Base-by-base conservation (phyloP, 2,797 vertebrate genomes). In the Esox lucius region DNA sequence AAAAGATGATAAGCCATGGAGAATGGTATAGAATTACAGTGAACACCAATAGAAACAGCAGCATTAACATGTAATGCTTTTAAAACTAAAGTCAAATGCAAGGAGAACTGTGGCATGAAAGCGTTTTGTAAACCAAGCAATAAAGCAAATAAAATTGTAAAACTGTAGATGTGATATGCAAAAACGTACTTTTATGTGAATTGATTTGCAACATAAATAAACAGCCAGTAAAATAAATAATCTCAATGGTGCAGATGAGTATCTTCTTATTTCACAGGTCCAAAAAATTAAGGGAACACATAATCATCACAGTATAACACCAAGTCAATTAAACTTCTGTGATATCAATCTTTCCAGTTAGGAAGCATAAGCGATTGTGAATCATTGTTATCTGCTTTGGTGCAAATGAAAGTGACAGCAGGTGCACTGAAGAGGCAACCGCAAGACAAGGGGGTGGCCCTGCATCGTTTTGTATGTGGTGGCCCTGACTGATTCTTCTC, bases 1-100 rank as follows among this genome's bases (percentile, higher is more conserved):
- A 87, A 79, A 85, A 84, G 86, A 91, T 89, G 88, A 89, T 85
- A 87, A 85, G 85, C 86, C 80, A 77, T 24, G 64, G 85, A 90
- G 83, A 87, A 80, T 71, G 77, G 72, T 72, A 5, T 71, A 75
- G 78, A 84, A 82, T 88, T 78, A 51, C 77, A 67, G 65, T 17
- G 67, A 17, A 68, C 75, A 46, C 70, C 59, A 75, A 85, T 80
- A 71, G 82, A 83, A 84, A 87, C 75, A 76, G 79, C 82, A 80
- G 72, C 80, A 78, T 81, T 79, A 26, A 68, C 72, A 71, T 22
- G 39, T 59, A 51, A 33, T 33, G 70, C 67, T 42, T 70, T 46
- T 28, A 49, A 5, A 31, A 17, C 13, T 42, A 19, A 70, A n/a
- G 46, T 70, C 26, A 49, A 3, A 65, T 65, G 13, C 64, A 65